Base-by-base conservation (phyloP, 2,888 invertebrate species). In the Seladonia tumulorum region DNA sequence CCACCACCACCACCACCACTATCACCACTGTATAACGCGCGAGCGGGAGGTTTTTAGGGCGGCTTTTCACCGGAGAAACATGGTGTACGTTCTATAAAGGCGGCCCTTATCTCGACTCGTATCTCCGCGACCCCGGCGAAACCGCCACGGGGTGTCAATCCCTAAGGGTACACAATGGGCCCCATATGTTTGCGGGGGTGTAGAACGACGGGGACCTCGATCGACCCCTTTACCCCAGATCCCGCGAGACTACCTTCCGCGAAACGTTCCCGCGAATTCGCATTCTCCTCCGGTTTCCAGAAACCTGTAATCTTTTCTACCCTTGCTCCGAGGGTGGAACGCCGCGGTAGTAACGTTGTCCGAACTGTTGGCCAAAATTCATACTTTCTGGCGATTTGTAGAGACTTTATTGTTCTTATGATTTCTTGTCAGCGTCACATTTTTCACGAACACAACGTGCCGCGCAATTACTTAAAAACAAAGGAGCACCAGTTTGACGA, bases 111-210 rank as follows among this genome's bases (percentile, higher is more conserved):
- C 93, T 91, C 88, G 88, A 85, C 90, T 93, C 91, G 93, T 93
- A 93, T 93, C 93, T 92, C 87, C 88, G 88, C 89, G 90, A 87
- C 85, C 88, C 82, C 88, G 90, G 89, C 88, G 87, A 91, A 91
- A 92, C 88, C 90, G 89, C 88, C 76, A 82, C 76, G 84, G 87
- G 90, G 90, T 88, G 89, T 83, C 85, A 91, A 83, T 86, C 87
- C 89, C 90, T 90, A 89, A 91, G 92, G 92, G 90, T 91, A 88
- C 91, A 94, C 93, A 94, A 94, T 94, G 91, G 90, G 90, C 80
- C 92, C 93, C 93, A 93, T 94, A 93, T 94, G 94, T 94, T 93
- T 94, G 93, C 93, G 93, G 93, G 93, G 92, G 93, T 93, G 93
- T 94, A 91, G 90, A 93, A 92, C 90, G 66, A 83, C 83, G 75